These are phyloP conservation scores for Adelognathus sp. DNA, from an alignment of 2,888 invertebrate genomes.

Conservation along the genomic window DNA sequence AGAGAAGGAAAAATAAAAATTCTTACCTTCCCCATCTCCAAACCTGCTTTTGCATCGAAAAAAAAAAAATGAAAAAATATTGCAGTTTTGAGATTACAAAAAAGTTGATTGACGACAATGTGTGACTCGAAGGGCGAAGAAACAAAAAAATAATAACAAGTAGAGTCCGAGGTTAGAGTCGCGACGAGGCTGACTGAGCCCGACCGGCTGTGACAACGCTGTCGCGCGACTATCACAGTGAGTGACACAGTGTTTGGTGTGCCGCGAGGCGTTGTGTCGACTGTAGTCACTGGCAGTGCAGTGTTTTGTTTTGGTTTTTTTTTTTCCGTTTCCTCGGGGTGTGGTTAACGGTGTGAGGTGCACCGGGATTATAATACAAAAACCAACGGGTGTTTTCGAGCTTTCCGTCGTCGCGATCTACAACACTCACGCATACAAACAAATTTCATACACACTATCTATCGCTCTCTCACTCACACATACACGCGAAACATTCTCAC, in stretches of 20 bases:
- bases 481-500: neutral
- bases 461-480: neutral
- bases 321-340: neutral
- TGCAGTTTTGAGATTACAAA: no score
- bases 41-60: conserved; percentile 2
- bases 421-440: conserved; percentile 5
- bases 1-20: neutral
- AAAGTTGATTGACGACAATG: neutral
- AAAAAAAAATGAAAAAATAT: neutral
- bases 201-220: conserved; percentile 21
- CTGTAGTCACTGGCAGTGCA: conserved; percentile 35
- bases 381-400: neutral
- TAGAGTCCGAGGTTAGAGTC: neutral
- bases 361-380: conserved; percentile 14
- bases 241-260: conserved; percentile 18
- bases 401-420: neutral
- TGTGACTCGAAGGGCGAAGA: neutral
- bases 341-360: conserved; percentile 12
- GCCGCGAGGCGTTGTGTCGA: conserved; percentile 22
- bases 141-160: neutral
- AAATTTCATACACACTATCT: neutral
- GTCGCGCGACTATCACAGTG: conserved; percentile 28
- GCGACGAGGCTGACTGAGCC: conserved; percentile 14
- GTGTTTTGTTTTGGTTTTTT: no score
- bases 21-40: neutral